These are phyloP conservation scores for Bubo scandiacus DNA, from an alignment of 2,113 vertebrate genomes.

Conservation along the genomic window DNA sequence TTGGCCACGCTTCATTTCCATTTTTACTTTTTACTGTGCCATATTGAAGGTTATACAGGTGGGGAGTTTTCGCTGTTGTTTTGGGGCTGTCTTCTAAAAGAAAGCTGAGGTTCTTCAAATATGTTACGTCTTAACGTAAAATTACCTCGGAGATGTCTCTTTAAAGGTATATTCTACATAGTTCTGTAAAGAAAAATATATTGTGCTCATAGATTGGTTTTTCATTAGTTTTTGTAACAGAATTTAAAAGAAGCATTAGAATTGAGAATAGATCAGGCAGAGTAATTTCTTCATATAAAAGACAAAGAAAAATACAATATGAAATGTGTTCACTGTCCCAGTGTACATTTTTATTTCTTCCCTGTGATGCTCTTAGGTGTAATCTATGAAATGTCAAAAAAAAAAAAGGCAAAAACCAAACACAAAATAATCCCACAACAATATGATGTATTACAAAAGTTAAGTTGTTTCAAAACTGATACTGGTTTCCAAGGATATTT, in stretches of 20 bases:
- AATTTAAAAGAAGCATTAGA: background rate
- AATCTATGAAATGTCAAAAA: background rate
- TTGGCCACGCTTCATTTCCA: background rate
- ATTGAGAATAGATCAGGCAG: background rate
- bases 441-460: background rate
- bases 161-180: background rate
- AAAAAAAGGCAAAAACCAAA: background rate
- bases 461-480: background rate
- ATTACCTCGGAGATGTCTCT: background rate
- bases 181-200: background rate
- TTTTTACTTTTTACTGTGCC: background rate
- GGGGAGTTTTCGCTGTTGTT: background rate
- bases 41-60: background rate
- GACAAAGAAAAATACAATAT: background rate
- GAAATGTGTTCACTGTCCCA: background rate
- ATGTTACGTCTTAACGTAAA: background rate
- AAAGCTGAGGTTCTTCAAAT: background rate
- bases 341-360: background rate
- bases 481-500: background rate
- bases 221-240: background rate
- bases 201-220: background rate
- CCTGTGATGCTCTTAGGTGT: background rate
- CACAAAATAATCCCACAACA: background rate
- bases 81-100: background rate
- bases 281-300: background rate